Conservation (phyloP, 2,888 invertebrate species). For the Lithophane semibrunnea region DNA sequence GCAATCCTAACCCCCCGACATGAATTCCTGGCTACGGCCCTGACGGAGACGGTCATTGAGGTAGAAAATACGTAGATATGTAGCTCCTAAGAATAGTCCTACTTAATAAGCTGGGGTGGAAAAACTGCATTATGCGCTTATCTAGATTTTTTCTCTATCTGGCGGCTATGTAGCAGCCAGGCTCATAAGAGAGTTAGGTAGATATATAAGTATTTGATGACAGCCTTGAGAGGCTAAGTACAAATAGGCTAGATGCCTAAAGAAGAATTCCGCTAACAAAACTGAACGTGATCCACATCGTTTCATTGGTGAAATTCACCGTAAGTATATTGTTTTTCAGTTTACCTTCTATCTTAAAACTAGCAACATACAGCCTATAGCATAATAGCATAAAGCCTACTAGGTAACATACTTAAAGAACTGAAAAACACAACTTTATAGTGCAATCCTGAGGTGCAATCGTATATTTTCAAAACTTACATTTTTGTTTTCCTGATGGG, state of each 20-base stretch:
- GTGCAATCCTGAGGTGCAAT: too few species aligned
- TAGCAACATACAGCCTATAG: neutral
- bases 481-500: slow-evolving; percentile 84
- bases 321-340: neutral
- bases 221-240: neutral
- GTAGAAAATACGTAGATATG: neutral
- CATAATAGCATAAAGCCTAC: too few species aligned
- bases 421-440: neutral
- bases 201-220: neutral
- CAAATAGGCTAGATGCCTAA: neutral
- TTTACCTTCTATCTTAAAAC: neutral
- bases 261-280: neutral
- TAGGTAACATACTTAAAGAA: too few species aligned
- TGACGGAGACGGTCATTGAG: neutral
- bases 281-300: too few species aligned
- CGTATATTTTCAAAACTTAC: slow-evolving; percentile 74
- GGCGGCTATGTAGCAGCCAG: neutral
- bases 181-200: neutral
- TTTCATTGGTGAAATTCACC: neutral
- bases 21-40: too few species aligned
- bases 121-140: neutral
- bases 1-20: too few species aligned
- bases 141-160: too few species aligned
- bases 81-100: neutral
- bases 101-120: neutral